Percentiles rank a stretch among this genome's conserved stretches.
Conservation (phyloP, 2,888 invertebrate genomes). For the Stenichneumon culpator region DNA sequence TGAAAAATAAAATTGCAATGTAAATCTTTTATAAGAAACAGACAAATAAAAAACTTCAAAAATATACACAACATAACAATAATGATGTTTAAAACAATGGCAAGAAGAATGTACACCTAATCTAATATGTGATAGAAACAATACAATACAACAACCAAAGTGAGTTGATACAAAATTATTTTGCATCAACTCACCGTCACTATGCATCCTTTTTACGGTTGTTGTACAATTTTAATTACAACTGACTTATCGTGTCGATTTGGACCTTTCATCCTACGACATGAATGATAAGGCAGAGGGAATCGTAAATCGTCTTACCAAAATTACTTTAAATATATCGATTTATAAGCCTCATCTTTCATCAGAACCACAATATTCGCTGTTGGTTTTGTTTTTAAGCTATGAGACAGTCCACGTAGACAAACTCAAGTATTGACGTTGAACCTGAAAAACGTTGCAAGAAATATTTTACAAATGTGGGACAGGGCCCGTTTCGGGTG, state of each 20-base stretch:
- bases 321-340: background rate
- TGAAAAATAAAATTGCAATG: background rate
- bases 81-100: background rate
- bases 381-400: background rate
- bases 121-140: background rate
- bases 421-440: too few relatives aligned
- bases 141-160: background rate
- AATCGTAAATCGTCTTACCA: background rate
- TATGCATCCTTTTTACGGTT: constrained; percentile 5
- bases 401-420: too few relatives aligned
- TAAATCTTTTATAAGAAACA: background rate
- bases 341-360: background rate
- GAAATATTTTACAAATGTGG: too few relatives aligned
- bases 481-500: too few relatives aligned
- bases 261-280: background rate
- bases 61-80: background rate
- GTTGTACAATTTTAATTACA: background rate
- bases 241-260: background rate
- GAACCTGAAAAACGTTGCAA: too few relatives aligned
- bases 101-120: constrained; percentile 13
- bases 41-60: background rate
- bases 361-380: background rate
- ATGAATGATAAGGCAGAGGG: constrained; percentile 1
- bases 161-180: constrained; percentile 15
- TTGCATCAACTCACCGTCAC: constrained; percentile 2